Percentiles rank a stretch among this genome's conserved stretches.
phyloP scores from a whole-genome alignment of 2,888 invertebrate species.

The Ametastegia equiseti region DNA sequence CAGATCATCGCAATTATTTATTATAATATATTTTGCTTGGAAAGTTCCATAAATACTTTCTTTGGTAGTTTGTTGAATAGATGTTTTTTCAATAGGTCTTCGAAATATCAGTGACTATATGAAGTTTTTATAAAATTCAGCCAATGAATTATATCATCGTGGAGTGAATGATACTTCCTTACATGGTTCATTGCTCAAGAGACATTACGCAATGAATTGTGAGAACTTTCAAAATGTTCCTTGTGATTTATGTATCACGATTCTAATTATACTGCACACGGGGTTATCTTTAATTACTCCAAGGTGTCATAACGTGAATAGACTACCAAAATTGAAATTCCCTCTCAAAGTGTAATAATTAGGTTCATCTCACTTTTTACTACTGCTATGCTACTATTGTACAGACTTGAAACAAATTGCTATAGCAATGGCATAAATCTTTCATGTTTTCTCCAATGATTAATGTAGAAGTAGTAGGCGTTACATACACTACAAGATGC shows the following conservation, averaged over 20 bases:
- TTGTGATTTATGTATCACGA: not conserved
- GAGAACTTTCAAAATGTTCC: not conserved
- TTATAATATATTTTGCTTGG: not conserved
- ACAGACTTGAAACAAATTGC: not conserved
- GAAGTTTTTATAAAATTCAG: not conserved
- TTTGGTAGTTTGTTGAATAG: no score
- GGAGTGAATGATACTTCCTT: not conserved
- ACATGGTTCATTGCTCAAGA: not conserved
- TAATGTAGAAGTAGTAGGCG: constrained; percentile 57
- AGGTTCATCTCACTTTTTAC: constrained; percentile 41
- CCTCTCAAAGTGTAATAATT: not conserved
- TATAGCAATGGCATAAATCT: constrained; percentile 52
- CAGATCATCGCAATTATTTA: not conserved
- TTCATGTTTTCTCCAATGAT: constrained; percentile 63
- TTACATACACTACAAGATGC: constrained; percentile 41
- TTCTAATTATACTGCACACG: not conserved
- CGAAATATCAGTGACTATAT: not conserved
- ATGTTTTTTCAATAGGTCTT: not conserved
- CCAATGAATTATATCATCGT: not conserved
- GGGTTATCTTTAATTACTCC: not conserved
- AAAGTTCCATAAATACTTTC: no score
- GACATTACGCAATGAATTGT: not conserved
- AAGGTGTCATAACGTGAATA: not conserved
- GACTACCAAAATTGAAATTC: not conserved
- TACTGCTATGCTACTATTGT: not conserved